Evolutionary conservation across 2,113 vertebrate species (phyloP).

Genomic region (Equus quagga): DNA sequence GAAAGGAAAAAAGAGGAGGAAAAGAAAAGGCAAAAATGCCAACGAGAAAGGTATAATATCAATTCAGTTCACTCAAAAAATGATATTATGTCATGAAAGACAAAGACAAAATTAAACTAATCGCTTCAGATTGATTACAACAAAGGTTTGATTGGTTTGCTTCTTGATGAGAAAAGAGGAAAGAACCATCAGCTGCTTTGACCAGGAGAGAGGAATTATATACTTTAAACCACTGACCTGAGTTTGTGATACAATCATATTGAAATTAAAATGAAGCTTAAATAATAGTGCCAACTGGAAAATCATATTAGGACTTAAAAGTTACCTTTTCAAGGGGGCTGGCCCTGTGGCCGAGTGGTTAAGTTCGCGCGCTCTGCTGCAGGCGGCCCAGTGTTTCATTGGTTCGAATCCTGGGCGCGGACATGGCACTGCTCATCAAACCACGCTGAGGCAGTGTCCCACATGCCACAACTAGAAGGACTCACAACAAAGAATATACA

Average conservation of each 20-base stretch:
- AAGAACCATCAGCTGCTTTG: neutral
- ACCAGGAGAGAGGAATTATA: neutral
- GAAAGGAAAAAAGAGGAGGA: too few species aligned
- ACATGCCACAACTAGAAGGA: too few species aligned
- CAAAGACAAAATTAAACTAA: neutral
- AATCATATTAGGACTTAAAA: neutral
- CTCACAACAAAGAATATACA: too few species aligned
- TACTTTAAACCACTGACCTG: neutral
- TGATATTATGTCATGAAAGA: neutral
- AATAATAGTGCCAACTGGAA: neutral
- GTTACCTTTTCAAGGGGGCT: neutral
- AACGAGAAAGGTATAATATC: neutral
- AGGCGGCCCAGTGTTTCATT: too few species aligned
- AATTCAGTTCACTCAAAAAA: neutral
- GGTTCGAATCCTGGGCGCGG: too few species aligned
- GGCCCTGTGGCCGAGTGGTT: too few species aligned
- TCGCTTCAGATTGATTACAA: neutral
- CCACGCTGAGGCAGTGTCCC: too few species aligned
- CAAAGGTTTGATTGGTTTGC: neutral
- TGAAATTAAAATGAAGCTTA: neutral
- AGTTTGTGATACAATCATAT: neutral
- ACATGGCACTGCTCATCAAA: too few species aligned
- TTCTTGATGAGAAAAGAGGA: neutral
- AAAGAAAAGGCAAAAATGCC: neutral
- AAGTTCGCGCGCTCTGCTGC: too few species aligned